Base-by-base conservation (phyloP, 1,140 invertebrate genomes). In the Odontomachus brunneus region DNA sequence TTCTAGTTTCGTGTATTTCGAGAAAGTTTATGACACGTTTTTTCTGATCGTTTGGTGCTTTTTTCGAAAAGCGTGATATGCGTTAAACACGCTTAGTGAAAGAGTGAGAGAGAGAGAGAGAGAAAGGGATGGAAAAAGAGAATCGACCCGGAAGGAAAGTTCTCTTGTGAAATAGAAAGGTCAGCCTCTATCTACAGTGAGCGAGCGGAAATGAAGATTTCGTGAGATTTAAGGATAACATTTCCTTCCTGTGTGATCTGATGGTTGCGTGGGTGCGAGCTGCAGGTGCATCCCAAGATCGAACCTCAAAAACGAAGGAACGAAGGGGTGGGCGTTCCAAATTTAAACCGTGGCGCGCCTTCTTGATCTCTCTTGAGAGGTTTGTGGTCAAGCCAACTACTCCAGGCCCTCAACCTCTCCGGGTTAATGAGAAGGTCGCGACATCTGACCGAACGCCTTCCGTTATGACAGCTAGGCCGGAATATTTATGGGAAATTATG, bases 351-450 rank as follows among this genome's bases (percentile, higher is more conserved):
- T 57, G 66, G 73, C 75, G 83, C 82, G 71, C 65, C 80, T 84
- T 89, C 83, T 89, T 67, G 80, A 87, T 84, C 73, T 78, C 62
- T 84, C 82, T 89, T 78, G 73, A 92, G 89, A 89, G 86, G 84
- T 90, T 91, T 90, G 92, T 90, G 92, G 91, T 92, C 89, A 91
- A 91, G 81, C 84, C 69, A 84, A 87, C 82, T 78, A 71, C 76
- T 82, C 63, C 29, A 29, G 22, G 57, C 72, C 84, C 69, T 62
- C 49, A 78, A 65, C 83, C 74, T 89, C 74, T 51, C 29, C 76
- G 80, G 88, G 89, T 90, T 90, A 93, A 92, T 92, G 90, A 91
- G 89, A 82, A 92, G 91, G 92, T 92, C 90, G 75, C 75, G 89
- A 91, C 90, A 91, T 91, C 86, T 92, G 91, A 92, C 89, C 89